phyloP scores from a whole-genome alignment of 2,113 vertebrate genomes.

The Oreochromis niloticus region DNA sequence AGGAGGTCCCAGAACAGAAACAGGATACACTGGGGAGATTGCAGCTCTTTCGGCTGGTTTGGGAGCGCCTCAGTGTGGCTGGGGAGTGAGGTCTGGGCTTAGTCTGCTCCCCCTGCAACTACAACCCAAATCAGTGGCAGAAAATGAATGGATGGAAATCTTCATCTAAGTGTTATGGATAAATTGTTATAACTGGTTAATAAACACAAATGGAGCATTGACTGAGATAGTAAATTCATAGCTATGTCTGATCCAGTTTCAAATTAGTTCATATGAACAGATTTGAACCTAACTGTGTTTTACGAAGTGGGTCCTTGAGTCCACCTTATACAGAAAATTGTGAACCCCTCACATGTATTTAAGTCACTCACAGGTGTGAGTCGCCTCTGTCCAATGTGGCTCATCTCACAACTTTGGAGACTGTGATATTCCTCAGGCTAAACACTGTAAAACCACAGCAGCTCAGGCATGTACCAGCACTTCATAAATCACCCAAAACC shows the following conservation, averaged over 20 bases:
- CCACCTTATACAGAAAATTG: background rate
- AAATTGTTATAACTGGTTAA: background rate
- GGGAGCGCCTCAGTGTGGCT: background rate
- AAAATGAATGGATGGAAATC: background rate
- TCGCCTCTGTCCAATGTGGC: background rate
- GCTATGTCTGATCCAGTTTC: background rate
- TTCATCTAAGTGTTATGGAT: background rate
- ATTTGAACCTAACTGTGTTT: background rate
- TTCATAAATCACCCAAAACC: constrained; percentile 53
- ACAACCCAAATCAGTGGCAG: background rate
- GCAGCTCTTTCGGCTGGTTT: background rate
- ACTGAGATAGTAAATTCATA: background rate
- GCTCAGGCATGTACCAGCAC: background rate
- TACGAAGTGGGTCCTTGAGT: background rate
- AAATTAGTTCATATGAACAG: background rate
- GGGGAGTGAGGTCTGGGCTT: background rate
- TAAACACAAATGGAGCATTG: background rate
- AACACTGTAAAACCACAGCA: background rate
- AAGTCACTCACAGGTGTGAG: background rate
- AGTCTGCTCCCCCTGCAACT: background rate
- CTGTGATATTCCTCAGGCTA: constrained; percentile 8
- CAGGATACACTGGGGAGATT: background rate
- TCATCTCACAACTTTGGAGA: constrained; percentile 7
- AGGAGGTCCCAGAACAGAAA: background rate
- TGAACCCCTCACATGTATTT: background rate